Percentiles rank a stretch among this genome's conserved stretches.
phyloP scores from a whole-genome alignment of 1,140 invertebrate species.

The Lucilia cuprina region DNA sequence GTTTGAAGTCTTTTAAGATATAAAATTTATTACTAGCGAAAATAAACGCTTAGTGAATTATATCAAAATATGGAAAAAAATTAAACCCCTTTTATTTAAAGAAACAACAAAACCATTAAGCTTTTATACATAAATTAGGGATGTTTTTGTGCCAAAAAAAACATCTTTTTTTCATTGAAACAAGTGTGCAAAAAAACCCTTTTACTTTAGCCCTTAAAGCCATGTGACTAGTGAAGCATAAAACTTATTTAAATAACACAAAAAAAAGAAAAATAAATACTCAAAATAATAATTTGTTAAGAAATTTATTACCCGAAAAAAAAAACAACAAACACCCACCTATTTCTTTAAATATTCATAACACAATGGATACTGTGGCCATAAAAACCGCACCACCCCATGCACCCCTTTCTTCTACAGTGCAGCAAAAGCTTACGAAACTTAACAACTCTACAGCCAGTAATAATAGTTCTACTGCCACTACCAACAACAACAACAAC shows the following conservation, averaged over 20 bases:
- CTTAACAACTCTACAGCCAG: not conserved
- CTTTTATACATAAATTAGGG: not conserved
- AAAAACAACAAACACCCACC: not conserved
- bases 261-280: no score
- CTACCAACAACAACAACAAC: not conserved
- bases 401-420: constrained; percentile 49
- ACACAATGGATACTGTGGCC: constrained; percentile 57
- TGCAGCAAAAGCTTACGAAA: constrained; percentile 39
- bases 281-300: not conserved
- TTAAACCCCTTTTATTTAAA: not conserved
- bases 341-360: not conserved
- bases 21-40: not conserved
- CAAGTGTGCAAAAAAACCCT: not conserved
- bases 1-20: not conserved
- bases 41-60: not conserved
- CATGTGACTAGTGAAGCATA: not conserved
- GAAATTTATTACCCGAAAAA: not conserved
- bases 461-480: not conserved
- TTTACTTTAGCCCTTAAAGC: not conserved
- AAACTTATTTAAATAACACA: not conserved
- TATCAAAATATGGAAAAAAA: not conserved
- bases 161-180: not conserved
- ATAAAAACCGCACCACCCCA: constrained; percentile 58
- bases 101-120: not conserved
- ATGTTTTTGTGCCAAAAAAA: not conserved